A percentile compares a stretch with the other conserved stretches of the same genome.
phyloP scores from a whole-genome alignment of 2,113 vertebrate species.

The Pteronura brasiliensis region DNA sequence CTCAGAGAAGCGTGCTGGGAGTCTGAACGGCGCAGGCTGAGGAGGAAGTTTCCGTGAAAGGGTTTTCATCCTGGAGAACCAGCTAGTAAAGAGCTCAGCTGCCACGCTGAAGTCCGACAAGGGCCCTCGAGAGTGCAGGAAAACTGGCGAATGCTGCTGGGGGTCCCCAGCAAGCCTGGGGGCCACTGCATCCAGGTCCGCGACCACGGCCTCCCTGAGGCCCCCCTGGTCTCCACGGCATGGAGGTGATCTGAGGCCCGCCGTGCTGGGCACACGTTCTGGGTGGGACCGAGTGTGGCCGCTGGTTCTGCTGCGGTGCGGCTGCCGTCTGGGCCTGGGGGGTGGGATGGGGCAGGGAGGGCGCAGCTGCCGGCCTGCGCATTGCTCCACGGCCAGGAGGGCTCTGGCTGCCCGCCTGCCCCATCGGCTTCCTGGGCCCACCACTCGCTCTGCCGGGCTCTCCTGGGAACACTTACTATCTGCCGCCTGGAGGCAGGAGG shows the following conservation, averaged over 20 bases:
- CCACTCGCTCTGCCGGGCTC: not conserved
- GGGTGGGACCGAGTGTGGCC: fast-evolving
- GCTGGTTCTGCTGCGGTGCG: fast-evolving
- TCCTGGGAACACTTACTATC: not conserved
- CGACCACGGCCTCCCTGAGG: not conserved
- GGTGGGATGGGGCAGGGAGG: too few species aligned
- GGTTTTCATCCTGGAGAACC: not conserved
- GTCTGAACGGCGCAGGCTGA: not conserved
- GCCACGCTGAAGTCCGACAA: not conserved
- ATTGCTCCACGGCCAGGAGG: fast-evolving
- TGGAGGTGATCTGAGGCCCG: not conserved
- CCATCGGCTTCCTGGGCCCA: not conserved
- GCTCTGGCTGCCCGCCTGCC: fast-evolving
- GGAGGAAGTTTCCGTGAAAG: not conserved
- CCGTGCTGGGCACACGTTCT: too few species aligned
- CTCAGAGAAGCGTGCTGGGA: not conserved
- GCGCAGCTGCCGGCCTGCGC: not conserved
- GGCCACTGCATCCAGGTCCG: not conserved
- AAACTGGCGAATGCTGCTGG: not conserved
- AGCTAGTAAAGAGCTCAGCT: not conserved
- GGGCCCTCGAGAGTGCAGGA: not conserved
- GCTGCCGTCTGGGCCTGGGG: fast-evolving
- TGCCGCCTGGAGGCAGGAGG: not conserved
- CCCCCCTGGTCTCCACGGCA: fast-evolving
- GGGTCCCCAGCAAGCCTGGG: fast-evolving